Percentiles rank a stretch among this genome's conserved stretches.
phyloP scores from a whole-genome alignment of 2,113 vertebrate species.

The Bombycilla garrulus region DNA sequence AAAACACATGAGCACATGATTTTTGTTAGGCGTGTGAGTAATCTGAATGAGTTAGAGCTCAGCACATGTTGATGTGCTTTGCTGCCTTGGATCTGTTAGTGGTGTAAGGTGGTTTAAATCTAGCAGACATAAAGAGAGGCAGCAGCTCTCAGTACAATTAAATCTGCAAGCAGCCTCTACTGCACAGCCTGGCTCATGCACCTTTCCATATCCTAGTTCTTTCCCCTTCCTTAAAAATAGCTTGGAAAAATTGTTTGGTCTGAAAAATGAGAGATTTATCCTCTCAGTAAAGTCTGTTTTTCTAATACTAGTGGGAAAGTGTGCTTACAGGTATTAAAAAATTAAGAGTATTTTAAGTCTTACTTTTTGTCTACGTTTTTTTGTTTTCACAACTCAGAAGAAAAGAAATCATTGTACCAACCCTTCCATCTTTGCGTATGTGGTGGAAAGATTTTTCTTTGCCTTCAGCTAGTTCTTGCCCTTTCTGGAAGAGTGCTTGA shows the following conservation, averaged over 20 bases:
- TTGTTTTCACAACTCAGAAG: neutral
- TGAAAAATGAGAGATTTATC: neutral
- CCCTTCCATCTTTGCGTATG: neutral
- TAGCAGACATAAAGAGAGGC: conserved; percentile 26
- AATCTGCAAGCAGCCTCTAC: conserved; percentile 10
- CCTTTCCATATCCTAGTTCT: neutral
- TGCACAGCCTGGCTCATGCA: neutral
- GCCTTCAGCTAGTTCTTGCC: neutral
- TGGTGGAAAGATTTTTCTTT: neutral
- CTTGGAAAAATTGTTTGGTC: neutral
- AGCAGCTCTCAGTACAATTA: conserved; percentile 19
- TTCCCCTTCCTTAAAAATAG: neutral
- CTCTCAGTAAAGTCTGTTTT: neutral
- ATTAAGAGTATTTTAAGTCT: neutral
- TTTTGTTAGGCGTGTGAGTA: conserved; percentile 6
- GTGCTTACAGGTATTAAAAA: neutral
- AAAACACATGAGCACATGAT: conserved; percentile 1
- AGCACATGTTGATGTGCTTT: conserved; percentile 30
- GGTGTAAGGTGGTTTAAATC: conserved; percentile 32
- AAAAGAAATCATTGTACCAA: neutral
- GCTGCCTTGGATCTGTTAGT: conserved; percentile 14
- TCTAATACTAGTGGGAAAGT: neutral
- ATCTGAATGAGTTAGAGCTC: conserved; percentile 27
- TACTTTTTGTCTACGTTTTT: neutral
- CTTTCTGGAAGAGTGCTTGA: neutral